phyloP scores from a whole-genome alignment of 2,113 vertebrate genomes.

The Ictalurus punctatus region DNA sequence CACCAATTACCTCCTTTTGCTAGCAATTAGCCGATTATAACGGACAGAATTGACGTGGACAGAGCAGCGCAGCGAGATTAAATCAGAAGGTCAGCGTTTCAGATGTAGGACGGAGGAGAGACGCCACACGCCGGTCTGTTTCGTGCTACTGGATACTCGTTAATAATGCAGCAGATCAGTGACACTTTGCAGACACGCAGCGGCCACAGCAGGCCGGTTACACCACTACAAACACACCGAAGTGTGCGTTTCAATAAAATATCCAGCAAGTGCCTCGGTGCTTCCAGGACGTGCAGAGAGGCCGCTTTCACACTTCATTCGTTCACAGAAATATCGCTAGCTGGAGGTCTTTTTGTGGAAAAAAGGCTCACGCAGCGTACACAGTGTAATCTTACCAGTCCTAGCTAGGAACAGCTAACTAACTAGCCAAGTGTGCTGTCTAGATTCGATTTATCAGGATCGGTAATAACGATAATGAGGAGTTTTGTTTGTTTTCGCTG shows the following conservation, averaged over 20 bases:
- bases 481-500: neutral
- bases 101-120: neutral
- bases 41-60: constrained; percentile 24
- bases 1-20: constrained; percentile 51
- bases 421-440: neutral
- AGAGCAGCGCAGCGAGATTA: neutral
- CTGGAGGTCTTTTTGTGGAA: neutral
- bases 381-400: neutral
- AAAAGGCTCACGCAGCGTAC: too few relatives aligned
- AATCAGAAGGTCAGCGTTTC: constrained; percentile 25
- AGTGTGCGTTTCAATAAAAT: neutral
- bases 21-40: constrained; percentile 56
- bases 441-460: neutral
- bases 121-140: constrained; percentile 26
- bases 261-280: neutral
- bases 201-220: neutral
- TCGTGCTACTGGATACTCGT: neutral
- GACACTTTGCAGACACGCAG: neutral
- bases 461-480: neutral
- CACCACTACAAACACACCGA: neutral
- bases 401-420: neutral
- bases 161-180: constrained; percentile 25
- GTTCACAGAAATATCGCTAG: neutral
- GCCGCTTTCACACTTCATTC: neutral
- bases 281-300: neutral